phyloP scores from a whole-genome alignment of 2,888 invertebrate genomes.

The Amiota communis region DNA sequence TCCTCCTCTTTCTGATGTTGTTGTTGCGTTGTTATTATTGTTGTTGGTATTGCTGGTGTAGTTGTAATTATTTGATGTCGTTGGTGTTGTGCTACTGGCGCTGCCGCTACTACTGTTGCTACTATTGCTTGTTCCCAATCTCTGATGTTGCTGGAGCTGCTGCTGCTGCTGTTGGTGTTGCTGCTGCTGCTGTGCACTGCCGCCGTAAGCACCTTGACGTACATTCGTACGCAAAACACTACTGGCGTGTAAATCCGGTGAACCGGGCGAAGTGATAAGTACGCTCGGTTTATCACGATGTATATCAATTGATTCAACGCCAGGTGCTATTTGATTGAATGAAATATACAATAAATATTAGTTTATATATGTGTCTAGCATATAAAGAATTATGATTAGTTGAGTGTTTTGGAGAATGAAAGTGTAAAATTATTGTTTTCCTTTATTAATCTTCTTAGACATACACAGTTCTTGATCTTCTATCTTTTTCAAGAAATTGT shows the following conservation, averaged over 20 bases:
- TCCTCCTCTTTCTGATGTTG: constrained; percentile 33
- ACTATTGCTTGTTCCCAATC: constrained; percentile 56
- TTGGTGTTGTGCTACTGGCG: constrained; percentile 59
- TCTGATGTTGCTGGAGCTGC: constrained; percentile 52
- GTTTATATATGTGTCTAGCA: background rate
- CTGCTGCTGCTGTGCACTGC: constrained; percentile 45
- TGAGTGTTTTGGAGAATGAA: constrained; percentile 1
- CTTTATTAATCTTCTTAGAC: constrained; percentile 41
- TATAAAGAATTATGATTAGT: background rate
- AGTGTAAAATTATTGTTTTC: constrained; percentile 4
- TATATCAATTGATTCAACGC: constrained; percentile 68
- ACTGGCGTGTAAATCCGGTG: constrained; percentile 84
- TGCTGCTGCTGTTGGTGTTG: constrained; percentile 35
- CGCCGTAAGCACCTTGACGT: constrained; percentile 50
- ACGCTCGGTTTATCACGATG: constrained; percentile 91
- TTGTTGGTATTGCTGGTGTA: constrained; percentile 45
- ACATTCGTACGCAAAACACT: constrained; percentile 56
- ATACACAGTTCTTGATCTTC: constrained; percentile 44
- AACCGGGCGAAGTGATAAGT: constrained; percentile 94
- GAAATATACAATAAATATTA: background rate
- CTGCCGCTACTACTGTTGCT: constrained; percentile 58
- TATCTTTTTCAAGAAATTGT: too few relatives aligned
- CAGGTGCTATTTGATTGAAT: constrained; percentile 53
- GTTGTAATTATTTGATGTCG: constrained; percentile 60
- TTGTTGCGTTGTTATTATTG: constrained; percentile 31